phyloP scores from a whole-genome alignment of 1,140 invertebrate genomes.

The Idris sp. region DNA sequence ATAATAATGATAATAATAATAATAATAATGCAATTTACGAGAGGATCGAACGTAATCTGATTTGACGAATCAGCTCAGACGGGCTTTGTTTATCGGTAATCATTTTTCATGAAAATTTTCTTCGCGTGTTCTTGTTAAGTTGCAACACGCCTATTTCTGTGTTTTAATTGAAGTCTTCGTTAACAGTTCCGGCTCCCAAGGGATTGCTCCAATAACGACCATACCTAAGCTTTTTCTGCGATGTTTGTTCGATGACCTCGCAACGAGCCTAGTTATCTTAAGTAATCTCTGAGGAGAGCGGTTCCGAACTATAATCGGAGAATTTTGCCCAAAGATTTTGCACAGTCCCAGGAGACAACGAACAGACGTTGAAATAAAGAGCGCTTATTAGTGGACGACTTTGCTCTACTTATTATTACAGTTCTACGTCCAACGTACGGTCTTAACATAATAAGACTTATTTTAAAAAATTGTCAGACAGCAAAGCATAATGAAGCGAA shows the following conservation, averaged over 20 bases:
- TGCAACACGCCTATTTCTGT: slow-evolving; percentile 1
- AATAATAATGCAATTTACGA: slow-evolving; percentile 34
- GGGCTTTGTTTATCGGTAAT: slow-evolving; percentile 3
- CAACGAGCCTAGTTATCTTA: slow-evolving; percentile 57
- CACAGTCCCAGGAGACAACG: slow-evolving; percentile 6
- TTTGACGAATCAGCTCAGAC: slow-evolving; percentile 52
- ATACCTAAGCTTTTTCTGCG: slow-evolving; percentile 24
- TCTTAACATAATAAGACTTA: too few relatives aligned
- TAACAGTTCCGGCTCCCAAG: slow-evolving; percentile 42
- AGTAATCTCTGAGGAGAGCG: slow-evolving; percentile 23
- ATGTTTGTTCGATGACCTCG: slow-evolving; percentile 59
- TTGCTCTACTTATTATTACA: too few relatives aligned
- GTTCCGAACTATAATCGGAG: slow-evolving; percentile 12
- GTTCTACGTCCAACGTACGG: too few relatives aligned
- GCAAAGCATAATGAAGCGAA: too few relatives aligned
- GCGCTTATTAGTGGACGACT: slow-evolving; percentile 21
- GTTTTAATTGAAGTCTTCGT: slow-evolving; percentile 32
- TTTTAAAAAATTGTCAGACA: too few relatives aligned
- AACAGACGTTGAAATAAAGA: slow-evolving; percentile 11
- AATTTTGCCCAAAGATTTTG: slow-evolving; percentile 14
- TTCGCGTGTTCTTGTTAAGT: too few relatives aligned
- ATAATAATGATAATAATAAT: too few relatives aligned
- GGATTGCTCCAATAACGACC: slow-evolving; percentile 57
- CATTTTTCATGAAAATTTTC: too few relatives aligned
- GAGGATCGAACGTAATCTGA: slow-evolving; percentile 31